Percentiles rank a stretch among this genome's conserved stretches.
Evolutionary conservation across 2,113 vertebrate species (phyloP).

Genomic region (Hippocampus comes): DNA sequence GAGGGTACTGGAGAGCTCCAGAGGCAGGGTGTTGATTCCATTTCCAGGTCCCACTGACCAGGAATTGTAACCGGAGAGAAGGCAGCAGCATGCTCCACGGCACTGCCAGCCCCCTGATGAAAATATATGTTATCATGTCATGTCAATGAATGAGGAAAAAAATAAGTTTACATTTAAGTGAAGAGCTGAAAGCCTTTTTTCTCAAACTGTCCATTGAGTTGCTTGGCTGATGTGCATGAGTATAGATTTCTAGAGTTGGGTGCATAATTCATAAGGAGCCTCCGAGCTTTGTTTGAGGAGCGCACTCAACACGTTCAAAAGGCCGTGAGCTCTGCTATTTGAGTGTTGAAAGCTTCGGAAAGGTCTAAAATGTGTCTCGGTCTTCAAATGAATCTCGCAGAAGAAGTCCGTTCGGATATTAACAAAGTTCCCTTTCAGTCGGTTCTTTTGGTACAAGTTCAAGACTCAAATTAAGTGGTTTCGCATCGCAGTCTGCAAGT

Average conservation of each 20-base stretch:
- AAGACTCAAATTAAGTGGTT: no score
- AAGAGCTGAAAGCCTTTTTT: not conserved
- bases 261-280: conserved; percentile 2
- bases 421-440: not conserved
- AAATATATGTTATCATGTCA: not conserved
- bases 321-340: not conserved
- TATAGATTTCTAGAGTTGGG: not conserved
- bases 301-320: not conserved
- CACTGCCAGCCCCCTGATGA: not conserved
- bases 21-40: not conserved
- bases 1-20: not conserved
- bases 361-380: not conserved
- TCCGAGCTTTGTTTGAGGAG: not conserved
- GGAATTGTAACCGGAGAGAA: not conserved
- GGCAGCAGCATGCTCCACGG: no score
- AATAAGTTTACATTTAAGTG: not conserved
- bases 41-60: not conserved
- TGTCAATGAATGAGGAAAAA: not conserved
- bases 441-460: no score
- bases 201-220: not conserved
- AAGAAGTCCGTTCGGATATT: no score
- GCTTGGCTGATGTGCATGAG: not conserved
- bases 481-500: no score
- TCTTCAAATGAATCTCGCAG: not conserved
- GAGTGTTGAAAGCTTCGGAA: not conserved